Evolutionary conservation across 2,113 vertebrate species (phyloP).

Genomic region (Condylura cristata): DNA sequence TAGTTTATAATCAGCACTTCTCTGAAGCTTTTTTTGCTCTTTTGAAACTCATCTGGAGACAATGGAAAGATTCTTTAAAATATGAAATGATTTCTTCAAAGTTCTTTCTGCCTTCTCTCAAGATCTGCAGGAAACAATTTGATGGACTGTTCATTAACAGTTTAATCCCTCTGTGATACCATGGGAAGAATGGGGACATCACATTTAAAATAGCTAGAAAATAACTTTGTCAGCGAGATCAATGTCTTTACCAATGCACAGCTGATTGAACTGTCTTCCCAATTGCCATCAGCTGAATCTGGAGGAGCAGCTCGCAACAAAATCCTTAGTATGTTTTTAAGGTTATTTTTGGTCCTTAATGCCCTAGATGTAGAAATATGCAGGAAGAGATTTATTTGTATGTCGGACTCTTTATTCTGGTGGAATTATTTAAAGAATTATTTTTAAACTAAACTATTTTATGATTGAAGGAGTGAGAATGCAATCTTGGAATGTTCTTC

Average conservation of each 20-base stretch:
- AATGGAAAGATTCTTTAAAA: neutral
- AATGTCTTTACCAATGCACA: neutral
- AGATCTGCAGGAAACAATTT: neutral
- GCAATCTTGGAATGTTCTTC: neutral
- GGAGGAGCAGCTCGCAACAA: conserved; percentile 23
- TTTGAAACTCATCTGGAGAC: neutral
- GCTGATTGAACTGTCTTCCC: neutral
- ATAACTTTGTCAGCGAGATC: neutral
- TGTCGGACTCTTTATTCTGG: conserved; percentile 26
- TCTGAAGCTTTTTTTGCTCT: neutral
- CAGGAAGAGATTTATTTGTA: conserved; percentile 33
- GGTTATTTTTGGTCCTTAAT: neutral
- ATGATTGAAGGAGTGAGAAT: neutral
- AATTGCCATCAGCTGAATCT: neutral
- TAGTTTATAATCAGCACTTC: neutral
- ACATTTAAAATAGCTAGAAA: neutral
- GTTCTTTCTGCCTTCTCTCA: neutral
- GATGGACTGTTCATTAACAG: neutral
- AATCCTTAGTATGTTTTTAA: neutral
- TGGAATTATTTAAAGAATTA: conserved; percentile 59
- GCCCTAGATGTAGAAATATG: conserved; percentile 46
- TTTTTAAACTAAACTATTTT: conserved; percentile 50
- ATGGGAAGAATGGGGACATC: neutral
- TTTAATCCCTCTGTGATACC: neutral
- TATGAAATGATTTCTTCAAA: neutral